A percentile compares a stretch with the other conserved stretches of the same genome.
Conservation (phyloP, 2,113 vertebrate species). For the Melanerpes formicivorus region DNA sequence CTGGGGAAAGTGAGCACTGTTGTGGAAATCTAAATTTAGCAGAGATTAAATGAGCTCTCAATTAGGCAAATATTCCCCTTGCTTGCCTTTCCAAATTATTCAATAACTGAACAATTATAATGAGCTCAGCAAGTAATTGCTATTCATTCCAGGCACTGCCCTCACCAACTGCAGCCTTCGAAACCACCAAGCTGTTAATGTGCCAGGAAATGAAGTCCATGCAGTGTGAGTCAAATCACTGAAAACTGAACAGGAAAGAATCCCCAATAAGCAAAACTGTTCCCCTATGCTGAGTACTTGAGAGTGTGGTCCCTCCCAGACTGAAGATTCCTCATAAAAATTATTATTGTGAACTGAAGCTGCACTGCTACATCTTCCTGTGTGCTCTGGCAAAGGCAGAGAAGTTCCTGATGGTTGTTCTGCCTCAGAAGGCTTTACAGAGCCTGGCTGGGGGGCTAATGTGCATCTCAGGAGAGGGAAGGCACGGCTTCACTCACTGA, state of each 20-base stretch:
- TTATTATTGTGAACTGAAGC: neutral
- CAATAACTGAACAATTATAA: conserved; percentile 45
- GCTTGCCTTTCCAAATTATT: conserved; percentile 12
- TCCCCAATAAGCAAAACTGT: neutral
- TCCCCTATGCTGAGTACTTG: neutral
- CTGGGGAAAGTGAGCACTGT: neutral
- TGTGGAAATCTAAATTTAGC: conserved; percentile 33
- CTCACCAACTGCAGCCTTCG: neutral
- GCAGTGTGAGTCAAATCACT: neutral
- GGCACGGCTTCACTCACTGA: neutral
- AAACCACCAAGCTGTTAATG: neutral
- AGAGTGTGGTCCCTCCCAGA: no score
- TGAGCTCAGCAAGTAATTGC: conserved; percentile 23
- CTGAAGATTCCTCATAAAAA: neutral
- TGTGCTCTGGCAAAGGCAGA: neutral
- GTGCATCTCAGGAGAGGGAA: neutral
- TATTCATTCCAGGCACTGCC: neutral
- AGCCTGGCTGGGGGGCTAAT: neutral
- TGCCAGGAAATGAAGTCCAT: neutral
- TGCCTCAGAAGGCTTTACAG: neutral
- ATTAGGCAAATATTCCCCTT: conserved; percentile 35
- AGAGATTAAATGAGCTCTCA: neutral
- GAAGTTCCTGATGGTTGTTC: neutral
- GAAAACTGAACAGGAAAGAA: neutral
- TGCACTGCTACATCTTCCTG: neutral